These are phyloP conservation scores for Drosophila murphyi DNA, from an alignment of 1,140 invertebrate species.

Conservation along the genomic window DNA sequence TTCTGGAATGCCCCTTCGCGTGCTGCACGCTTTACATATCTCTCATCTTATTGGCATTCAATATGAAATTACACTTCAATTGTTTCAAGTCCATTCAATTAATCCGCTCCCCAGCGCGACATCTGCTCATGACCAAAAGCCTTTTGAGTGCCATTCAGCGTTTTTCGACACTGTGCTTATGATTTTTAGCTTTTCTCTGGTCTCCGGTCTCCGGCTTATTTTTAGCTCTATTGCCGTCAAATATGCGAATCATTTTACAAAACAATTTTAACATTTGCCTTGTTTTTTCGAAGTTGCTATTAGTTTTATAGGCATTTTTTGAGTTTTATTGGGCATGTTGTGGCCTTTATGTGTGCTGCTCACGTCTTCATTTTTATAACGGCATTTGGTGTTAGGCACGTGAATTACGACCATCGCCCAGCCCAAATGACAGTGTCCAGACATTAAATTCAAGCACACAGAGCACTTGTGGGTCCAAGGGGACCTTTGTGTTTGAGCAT, in stretches of 20 bases:
- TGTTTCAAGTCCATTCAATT: slow-evolving; percentile 77
- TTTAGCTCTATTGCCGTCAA: slow-evolving; percentile 33
- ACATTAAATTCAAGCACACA: background rate
- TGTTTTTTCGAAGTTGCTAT: slow-evolving; percentile 51
- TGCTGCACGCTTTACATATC: background rate
- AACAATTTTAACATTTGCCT: slow-evolving; percentile 2
- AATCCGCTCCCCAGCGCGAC: slow-evolving; percentile 13
- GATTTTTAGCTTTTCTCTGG: slow-evolving; percentile 26
- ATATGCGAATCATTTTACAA: slow-evolving; percentile 13
- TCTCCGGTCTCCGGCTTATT: slow-evolving; percentile 13
- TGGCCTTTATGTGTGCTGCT: slow-evolving; percentile 41
- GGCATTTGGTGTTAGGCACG: slow-evolving; percentile 48
- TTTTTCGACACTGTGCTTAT: slow-evolving; percentile 32
- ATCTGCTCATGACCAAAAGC: slow-evolving; percentile 31
- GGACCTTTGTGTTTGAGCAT: slow-evolving; percentile 54
- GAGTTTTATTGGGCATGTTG: slow-evolving; percentile 44
- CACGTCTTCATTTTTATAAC: slow-evolving; percentile 60
- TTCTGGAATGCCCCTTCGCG: slow-evolving; percentile 38
- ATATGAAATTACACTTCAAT: slow-evolving; percentile 60
- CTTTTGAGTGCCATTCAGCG: slow-evolving; percentile 58
- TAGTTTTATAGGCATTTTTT: slow-evolving; percentile 52
- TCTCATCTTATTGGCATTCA: slow-evolving; percentile 22
- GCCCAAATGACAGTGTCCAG: slow-evolving; percentile 34
- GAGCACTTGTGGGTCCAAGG: slow-evolving; percentile 54
- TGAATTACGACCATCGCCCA: slow-evolving; percentile 62